Conservation (phyloP, 2,113 vertebrate species). For the Peromyscus leucopus region DNA sequence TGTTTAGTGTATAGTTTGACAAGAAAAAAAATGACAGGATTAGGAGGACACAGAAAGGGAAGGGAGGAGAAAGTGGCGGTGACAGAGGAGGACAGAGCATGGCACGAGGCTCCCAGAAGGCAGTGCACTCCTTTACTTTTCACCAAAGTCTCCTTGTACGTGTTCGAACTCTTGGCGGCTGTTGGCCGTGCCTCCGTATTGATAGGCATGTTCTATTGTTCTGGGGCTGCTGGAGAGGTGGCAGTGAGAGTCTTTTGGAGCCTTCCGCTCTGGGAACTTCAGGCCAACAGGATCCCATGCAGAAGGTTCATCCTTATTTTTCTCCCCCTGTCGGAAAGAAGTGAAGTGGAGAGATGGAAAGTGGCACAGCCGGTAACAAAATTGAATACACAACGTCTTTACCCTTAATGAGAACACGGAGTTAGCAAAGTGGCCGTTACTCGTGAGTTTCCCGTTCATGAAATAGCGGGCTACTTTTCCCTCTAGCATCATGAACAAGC, state of each 20-base stretch:
- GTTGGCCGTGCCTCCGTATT: slow-evolving; percentile 93
- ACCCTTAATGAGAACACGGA: not conserved
- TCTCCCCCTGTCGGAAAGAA: slow-evolving; percentile 88
- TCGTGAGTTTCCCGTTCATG: not conserved
- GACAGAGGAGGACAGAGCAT: not conserved
- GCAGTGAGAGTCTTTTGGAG: slow-evolving; percentile 86
- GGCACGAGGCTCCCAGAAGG: not conserved
- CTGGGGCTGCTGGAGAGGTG: slow-evolving; percentile 89
- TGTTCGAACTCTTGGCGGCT: slow-evolving; percentile 94
- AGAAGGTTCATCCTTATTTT: slow-evolving; percentile 88
- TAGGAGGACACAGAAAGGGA: not conserved
- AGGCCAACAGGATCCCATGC: slow-evolving; percentile 84
- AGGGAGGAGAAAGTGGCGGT: not conserved
- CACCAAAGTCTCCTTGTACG: slow-evolving; percentile 89
- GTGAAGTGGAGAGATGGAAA: slow-evolving; percentile 4
- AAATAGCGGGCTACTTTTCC: not conserved
- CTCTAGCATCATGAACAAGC: not conserved
- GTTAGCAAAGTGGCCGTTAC: not conserved
- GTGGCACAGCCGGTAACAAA: not conserved
- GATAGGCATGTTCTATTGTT: slow-evolving; percentile 87
- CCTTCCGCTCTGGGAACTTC: slow-evolving; percentile 86
- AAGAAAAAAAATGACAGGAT: not conserved
- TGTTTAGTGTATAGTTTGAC: not conserved
- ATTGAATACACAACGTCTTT: slow-evolving; percentile 24
- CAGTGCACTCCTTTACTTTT: slow-evolving; percentile 88